phyloP scores from a whole-genome alignment of 2,888 invertebrate species.

The Podotricha telesiphe region DNA sequence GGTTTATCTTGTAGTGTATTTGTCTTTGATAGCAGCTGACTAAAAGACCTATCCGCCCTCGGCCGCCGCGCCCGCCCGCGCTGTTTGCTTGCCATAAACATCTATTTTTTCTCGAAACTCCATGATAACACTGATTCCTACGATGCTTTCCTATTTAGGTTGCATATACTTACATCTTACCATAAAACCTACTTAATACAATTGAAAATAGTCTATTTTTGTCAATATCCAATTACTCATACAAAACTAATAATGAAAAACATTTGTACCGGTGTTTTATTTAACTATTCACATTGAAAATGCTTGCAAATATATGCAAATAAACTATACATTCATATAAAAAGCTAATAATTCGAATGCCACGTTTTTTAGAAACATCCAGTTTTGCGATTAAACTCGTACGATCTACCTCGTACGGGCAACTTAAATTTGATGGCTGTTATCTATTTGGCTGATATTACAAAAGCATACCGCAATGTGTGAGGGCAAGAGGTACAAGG shows the following conservation, averaged over 20 bases:
- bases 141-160: slow-evolving; percentile 46
- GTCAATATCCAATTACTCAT: background rate
- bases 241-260: too few species aligned
- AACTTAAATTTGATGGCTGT: slow-evolving; percentile 37
- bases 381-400: slow-evolving; percentile 5
- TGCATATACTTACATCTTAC: slow-evolving; percentile 31
- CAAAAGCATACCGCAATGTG: slow-evolving; percentile 42
- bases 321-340: too few species aligned
- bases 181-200: slow-evolving; percentile 1
- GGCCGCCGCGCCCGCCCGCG: slow-evolving; percentile 70
- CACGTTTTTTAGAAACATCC: background rate
- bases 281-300: background rate
- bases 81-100: slow-evolving; percentile 68
- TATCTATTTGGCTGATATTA: slow-evolving; percentile 42
- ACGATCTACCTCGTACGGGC: slow-evolving; percentile 21
- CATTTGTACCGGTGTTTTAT: background rate
- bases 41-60: slow-evolving; percentile 65
- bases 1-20: slow-evolving; percentile 62
- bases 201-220: background rate
- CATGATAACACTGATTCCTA: slow-evolving; percentile 49
- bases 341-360: background rate
- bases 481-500: slow-evolving; percentile 43
- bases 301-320: background rate
- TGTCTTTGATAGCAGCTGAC: slow-evolving; percentile 70
- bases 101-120: slow-evolving; percentile 51